Base-by-base conservation (phyloP, 2,888 invertebrate species). In the Sepioteuthis lessoniana region DNA sequence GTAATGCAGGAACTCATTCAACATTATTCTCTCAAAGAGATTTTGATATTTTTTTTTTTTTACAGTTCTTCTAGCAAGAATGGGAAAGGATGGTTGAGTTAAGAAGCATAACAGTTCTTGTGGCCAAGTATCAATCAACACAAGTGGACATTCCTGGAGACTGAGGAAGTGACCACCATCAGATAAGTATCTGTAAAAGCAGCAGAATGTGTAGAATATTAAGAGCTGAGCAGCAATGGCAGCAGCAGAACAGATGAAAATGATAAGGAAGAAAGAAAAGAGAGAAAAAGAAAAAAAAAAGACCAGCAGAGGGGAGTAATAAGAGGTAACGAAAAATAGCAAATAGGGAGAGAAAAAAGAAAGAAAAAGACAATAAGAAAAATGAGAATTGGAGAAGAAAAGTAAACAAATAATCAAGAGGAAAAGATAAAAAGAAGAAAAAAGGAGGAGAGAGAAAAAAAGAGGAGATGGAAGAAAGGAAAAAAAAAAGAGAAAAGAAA, bases 91-190 rank as follows among this genome's bases (percentile, higher is more conserved):
- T 76, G 76, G 16, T 76, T 76, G 76, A 76, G n/a, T 35, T n/a
- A 13, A 76, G 76, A 76, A 76, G n/a, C n/a, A 76, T 55, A 76
- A 76, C 76, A 16, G 55, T 55, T 55, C 55, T 76, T 76, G n/a
- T n/a, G n/a, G n/a, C 35, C 76, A 76, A 76, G 76, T 76, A 76
- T 76, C 76, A 76, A n/a, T 76, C n/a, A 13, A 10, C 76, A 76
- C 76, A 76, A 76, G 76, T 76, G n/a, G 76, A 76, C 76, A n/a
- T 76, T 76, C 76, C 76, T n/a, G 76, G n/a, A 76, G 76, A 76
- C n/a, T 55, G 28, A 55, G n/a, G n/a, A 76, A 76, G 76, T 76
- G 76, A 76, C 76, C 76, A n/a, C 0, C 76, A 55, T 55, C 55
- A 55, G 55, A 55, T 55, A 55, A 55, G 55, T 55, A 55, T 55